Evolutionary conservation across 2,113 vertebrate genomes (phyloP), one percentile per base, ranked within the genome.

Genomic region (Sturnus vulgaris): DNA sequence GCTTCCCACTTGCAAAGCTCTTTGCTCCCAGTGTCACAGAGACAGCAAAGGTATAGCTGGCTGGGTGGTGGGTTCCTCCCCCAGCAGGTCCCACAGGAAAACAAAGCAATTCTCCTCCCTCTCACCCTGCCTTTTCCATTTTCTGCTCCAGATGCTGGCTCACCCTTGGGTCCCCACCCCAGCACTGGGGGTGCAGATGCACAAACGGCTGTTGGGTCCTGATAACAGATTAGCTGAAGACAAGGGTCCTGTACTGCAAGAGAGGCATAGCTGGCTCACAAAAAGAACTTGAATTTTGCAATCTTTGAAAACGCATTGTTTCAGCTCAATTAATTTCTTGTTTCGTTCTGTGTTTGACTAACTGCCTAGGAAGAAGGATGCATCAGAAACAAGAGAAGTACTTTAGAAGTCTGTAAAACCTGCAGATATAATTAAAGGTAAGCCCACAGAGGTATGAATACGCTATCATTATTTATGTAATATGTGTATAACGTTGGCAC

Each of bases 221-320:
- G 95, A 97, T 96, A 96, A 75, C 25, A 95, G 88, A 92, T 88
- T 25, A 92, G 83, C 72, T 71, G 80, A 70, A 95, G 79, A 52
- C 71, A 66, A 60, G 66, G 50, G 55, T 57, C 55, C 79, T 90
- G 40, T 27, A 25, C 59, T 21, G 35, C 78, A 50, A 57, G 70
- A 50, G 14, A 90, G 53, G 31, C 55, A 83, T 60, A 92, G 42
- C 16, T 61, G 55, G 35, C 80, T 86, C 70, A 52, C 50, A 76
- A 71, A 75, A 28, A 42, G 27, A 61, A 63, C 35, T 31, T 40
- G 11, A 76, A 71, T 85, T 84, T 84, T 50, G 52, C 49, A 53
- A 4, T 49, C 17, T 63, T 53, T 42, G 53, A 77, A 90, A 72
- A 19, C 0, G 0, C 12, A 33, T 39, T 72, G 28, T 53, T 72